Percentiles rank a stretch among this genome's conserved stretches.
Evolutionary conservation across 2,113 vertebrate species (phyloP).

Genomic region (Cyphomyrus discorhynchus): DNA sequence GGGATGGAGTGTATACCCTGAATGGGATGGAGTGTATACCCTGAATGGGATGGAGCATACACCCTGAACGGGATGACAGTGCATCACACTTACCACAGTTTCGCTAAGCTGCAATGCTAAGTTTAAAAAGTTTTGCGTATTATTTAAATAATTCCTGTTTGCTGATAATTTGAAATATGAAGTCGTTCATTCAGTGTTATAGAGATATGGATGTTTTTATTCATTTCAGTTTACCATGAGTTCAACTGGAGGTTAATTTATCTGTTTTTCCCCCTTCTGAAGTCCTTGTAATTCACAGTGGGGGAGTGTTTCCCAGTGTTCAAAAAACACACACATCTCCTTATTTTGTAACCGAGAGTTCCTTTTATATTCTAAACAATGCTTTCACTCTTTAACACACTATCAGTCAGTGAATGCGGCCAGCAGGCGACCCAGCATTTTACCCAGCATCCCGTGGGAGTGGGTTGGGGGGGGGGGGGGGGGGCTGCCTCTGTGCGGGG

Average conservation of each 20-base stretch:
- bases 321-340: background rate
- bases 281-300: background rate
- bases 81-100: too few relatives aligned
- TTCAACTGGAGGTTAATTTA: background rate
- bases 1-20: too few relatives aligned
- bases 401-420: background rate
- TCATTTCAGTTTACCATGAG: background rate
- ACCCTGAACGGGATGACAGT: too few relatives aligned
- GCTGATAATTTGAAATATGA: background rate
- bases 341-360: background rate
- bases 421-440: background rate
- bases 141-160: background rate
- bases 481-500: background rate
- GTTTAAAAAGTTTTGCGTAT: background rate
- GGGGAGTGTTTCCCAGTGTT: background rate
- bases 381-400: background rate
- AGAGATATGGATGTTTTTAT: background rate
- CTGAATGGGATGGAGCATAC: too few relatives aligned
- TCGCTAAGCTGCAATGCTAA: background rate
- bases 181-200: background rate
- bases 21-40: too few relatives aligned
- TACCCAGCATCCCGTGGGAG: background rate
- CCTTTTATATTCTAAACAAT: background rate
- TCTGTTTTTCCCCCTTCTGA: background rate
- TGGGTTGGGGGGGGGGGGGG: background rate